Base-by-base conservation (phyloP, 2,888 invertebrate genomes). In the Acrobasis suavella region DNA sequence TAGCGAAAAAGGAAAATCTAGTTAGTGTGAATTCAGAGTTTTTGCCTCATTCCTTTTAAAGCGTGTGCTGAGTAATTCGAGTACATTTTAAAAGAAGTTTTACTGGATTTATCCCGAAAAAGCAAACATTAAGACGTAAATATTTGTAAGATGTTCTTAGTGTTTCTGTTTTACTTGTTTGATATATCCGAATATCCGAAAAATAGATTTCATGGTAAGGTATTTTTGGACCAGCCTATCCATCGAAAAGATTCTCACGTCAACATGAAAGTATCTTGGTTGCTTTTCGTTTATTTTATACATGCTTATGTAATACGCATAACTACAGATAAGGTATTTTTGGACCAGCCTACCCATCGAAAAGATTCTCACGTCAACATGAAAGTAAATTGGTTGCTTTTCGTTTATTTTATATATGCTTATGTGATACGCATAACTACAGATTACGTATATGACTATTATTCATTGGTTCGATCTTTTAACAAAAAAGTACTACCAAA, bases 21-120 rank as follows among this genome's bases (percentile, higher is more conserved):
- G 69, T 70, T 68, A 71, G 68, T 68, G 67, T 71, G 71, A 71
- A 71, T 70, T 65, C 66, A 32, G 62, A 74, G 68, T 75, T 73
- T 70, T 68, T 74, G 66, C 64, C 66, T 58, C 63, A 59, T 65
- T 69, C 65, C 69, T 69, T 69, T 69, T 67, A 70, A 65, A 72
- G 70, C 72, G 65, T 68, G 66, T 69, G 62, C 62, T 63, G 65
- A 66, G 64, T 64, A 68, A 70, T 66, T 65, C 66, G 65, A 65
- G 66, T 70, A 68, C 64, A 64, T 64, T 63, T 62, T 65, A 58
- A 59, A 58, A 66, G 58, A 61, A 42, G 52, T 58, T 66, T 62
- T 62, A 67, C 67, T 65, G 15, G 10, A 50, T 32, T n/a, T 50
- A 50, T 49, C n/a, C 37, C 15, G 16, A 37, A 59, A n/a, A 6